These are phyloP conservation scores for Sclerurus mexicanus DNA, from an alignment of 2,113 vertebrate species.

Conservation along the genomic window DNA sequence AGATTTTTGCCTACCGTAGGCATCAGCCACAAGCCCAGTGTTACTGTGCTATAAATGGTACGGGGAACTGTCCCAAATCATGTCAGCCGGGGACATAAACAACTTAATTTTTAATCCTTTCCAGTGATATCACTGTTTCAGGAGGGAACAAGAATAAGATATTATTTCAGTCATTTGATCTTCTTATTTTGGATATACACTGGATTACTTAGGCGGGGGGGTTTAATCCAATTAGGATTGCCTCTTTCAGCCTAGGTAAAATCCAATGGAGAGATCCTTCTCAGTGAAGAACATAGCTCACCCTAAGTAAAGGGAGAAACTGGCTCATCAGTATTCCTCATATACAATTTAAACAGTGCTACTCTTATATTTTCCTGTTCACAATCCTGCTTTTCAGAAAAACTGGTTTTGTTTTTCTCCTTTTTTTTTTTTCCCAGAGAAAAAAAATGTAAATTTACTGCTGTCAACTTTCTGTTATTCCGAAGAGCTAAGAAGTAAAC, in stretches of 20 bases:
- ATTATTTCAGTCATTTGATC: not conserved
- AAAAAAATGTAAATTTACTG: conserved; percentile 33
- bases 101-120: conserved; percentile 7
- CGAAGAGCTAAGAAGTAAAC: conserved; percentile 19
- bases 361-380: not conserved
- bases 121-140: not conserved
- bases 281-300: not conserved
- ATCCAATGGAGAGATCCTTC: not conserved
- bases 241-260: not conserved
- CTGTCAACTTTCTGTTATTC: conserved; percentile 24
- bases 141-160: not conserved
- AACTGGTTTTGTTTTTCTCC: not conserved
- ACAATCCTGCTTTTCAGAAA: not conserved
- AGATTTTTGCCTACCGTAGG: not conserved
- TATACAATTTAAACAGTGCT: not conserved
- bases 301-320: not conserved
- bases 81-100: not conserved
- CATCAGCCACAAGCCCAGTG: not conserved
- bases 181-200: conserved; percentile 6
- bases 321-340: not conserved
- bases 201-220: not conserved
- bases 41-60: not conserved
- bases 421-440: not conserved
- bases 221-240: not conserved
- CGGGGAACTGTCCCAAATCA: not conserved